Conservation (phyloP, 2,888 invertebrate species). For the Apotomis capreana region DNA sequence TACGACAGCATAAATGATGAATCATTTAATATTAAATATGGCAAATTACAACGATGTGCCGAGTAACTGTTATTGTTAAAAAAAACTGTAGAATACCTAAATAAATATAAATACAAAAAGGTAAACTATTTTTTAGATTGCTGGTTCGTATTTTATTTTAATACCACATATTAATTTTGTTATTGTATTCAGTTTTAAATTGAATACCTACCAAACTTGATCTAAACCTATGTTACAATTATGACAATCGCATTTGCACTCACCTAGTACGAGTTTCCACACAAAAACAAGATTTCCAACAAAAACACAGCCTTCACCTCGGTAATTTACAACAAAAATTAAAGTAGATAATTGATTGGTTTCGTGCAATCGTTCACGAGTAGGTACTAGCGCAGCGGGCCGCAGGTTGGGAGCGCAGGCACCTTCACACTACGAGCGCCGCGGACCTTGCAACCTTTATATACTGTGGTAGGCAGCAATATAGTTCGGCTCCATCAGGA, state of each 20-base stretch:
- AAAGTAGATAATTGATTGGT: constrained; percentile 32
- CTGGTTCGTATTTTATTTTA: too few species aligned
- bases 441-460: constrained; percentile 66
- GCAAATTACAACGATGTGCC: too few species aligned
- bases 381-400: constrained; percentile 47
- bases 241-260: constrained; percentile 9
- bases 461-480: constrained; percentile 59
- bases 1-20: too few species aligned
- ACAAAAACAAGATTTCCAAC: constrained; percentile 49
- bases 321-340: constrained; percentile 41
- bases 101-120: too few species aligned
- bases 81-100: too few species aligned
- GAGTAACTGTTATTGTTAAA: too few species aligned
- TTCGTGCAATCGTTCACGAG: constrained; percentile 28
- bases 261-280: constrained; percentile 39
- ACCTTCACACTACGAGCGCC: constrained; percentile 66
- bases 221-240: neutral
- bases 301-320: constrained; percentile 50
- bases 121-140: too few species aligned
- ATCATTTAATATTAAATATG: too few species aligned
- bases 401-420: constrained; percentile 56
- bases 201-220: neutral
- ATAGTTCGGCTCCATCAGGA: constrained; percentile 58
- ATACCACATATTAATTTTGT: too few species aligned
- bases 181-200: too few species aligned